Evolutionary conservation across 2,113 vertebrate species (phyloP), one percentile per base, ranked within the genome.

Genomic region (Tenrec ecaudatus): DNA sequence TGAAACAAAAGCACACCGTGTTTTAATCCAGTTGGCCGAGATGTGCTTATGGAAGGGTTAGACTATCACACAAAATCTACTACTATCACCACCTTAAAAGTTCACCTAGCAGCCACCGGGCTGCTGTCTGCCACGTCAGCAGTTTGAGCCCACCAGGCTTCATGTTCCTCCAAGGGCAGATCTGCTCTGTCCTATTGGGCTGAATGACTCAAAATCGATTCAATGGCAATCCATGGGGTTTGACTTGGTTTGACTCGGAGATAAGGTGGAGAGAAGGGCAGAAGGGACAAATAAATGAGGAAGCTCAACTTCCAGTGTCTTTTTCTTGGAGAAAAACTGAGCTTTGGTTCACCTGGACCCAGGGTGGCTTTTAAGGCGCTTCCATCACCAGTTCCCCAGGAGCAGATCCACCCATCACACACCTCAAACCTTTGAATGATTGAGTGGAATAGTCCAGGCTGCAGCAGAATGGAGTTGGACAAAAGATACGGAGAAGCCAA

Each of bases 321-420:
- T 84, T 78, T 23, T 47, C 66, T 82, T 87, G 6, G 10, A 80
- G 77, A 89, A 64, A 94, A 43, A 76, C 23, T 76, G 82, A 88
- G 25, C 9, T 86, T 36, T 68, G 16, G 31, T 47, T 5, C 38
- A 40, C 12, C 19, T 84, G 89, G 31, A 58, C 6, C 8, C 29
- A 58, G 73, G 60, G 36, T 27, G 36, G 38, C 58, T n/a, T 82
- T 27, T 17, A 19, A 71, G 38, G 60, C 31, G 77, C 82, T n/a
- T 16, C 79, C 6, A 19, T 4, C 14, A 8, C 47, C 86, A 36
- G 6, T 27, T 19, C 17, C 38, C 17, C 60, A 9, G 0, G 1
- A 16, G 40, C 66, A 90, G 77, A 62, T 2, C 14, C 9, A 31
- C 73, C 40, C 17, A 33, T 17, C 10, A 79, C 5, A 6, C 1